Percentiles rank a stretch among this genome's conserved stretches.
phyloP scores from a whole-genome alignment of 2,888 invertebrate genomes.

The Pheosia tremula region DNA sequence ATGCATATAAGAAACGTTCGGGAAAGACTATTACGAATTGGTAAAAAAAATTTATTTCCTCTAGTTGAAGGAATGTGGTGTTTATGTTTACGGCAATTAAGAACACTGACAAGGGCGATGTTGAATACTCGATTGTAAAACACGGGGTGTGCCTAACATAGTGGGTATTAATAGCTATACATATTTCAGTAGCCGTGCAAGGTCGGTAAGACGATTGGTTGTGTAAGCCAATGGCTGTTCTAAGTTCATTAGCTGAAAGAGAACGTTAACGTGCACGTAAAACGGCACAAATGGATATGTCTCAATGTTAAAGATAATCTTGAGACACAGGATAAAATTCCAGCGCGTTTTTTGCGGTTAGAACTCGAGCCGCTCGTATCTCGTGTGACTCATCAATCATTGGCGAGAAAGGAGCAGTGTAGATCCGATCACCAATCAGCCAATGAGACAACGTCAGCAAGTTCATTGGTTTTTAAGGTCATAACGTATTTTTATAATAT shows the following conservation, averaged over 20 bases:
- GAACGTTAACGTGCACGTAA: conserved; percentile 2
- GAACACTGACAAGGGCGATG: conserved; percentile 42
- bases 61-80: conserved; percentile 14
- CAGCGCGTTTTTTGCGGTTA: conserved; percentile 23
- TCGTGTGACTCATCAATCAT: conserved; percentile 26
- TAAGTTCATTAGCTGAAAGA: conserved; percentile 34
- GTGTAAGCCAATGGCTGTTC: conserved; percentile 30
- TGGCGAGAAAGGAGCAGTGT: conserved; percentile 25
- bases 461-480: conserved; percentile 25
- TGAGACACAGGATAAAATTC: conserved; percentile 26
- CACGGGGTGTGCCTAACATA: conserved; percentile 27
- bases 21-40: conserved; percentile 31
- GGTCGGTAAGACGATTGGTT: conserved; percentile 32
- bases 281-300: background rate
- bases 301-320: background rate
- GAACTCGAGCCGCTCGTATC: conserved; percentile 17
- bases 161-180: conserved; percentile 32
- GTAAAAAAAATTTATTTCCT: conserved; percentile 23
- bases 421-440: conserved; percentile 37
- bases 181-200: conserved; percentile 42
- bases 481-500: conserved; percentile 1
- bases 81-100: conserved; percentile 30
- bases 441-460: conserved; percentile 25
- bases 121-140: conserved; percentile 26
- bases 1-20: conserved; percentile 36